Base-by-base conservation (phyloP, 2,113 vertebrate genomes). In the Abramis brama region DNA sequence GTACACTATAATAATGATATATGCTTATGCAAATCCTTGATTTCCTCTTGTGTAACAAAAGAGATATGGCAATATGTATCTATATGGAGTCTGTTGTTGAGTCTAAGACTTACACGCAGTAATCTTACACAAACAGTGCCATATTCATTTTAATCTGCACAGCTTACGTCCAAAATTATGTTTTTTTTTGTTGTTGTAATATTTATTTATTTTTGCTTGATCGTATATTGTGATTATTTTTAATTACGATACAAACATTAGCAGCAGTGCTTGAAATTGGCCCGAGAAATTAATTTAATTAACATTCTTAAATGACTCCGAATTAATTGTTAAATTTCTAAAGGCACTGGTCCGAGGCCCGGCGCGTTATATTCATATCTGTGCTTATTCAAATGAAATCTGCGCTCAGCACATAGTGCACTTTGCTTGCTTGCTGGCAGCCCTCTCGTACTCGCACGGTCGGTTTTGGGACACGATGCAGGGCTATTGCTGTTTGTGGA, bases 361-460 rank as follows among this genome's bases (percentile, higher is more conserved):
- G 81, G 52, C 15, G 2, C 21, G 55, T 39, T 57, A 59, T 76
- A 60, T 80, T 81, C 25, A 84, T 47, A 88, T 84, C 74, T 6
- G 30, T 57, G 57, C 68, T 43, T 66, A 82, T 85, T 87, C 68
- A 75, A 85, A 75, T 86, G 17, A 19, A 45, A 79, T 80, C 55
- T 79, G 50, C 36, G 10, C 71, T 27, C 43, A 82, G 60, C 74
- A 77, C 62, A 74, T 73, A 73, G 62, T 47, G 79, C 66, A 81
- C 84, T 88, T 84, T 86, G 80, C 75, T 80, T 71, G 50, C 81
- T 83, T 80, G 74, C 68, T 84, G 87, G 81, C 76, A 85, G 80
- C 74, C 73, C 82, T 64, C 70, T 85, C 47, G 11, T 87, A 82
- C 82, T 78, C 85, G 33, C 68, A 71, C 55, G 50, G 81, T 82